A percentile compares a stretch with the other conserved stretches of the same genome.
phyloP scores from a whole-genome alignment of 2,113 vertebrate genomes.

The Sturnus vulgaris region DNA sequence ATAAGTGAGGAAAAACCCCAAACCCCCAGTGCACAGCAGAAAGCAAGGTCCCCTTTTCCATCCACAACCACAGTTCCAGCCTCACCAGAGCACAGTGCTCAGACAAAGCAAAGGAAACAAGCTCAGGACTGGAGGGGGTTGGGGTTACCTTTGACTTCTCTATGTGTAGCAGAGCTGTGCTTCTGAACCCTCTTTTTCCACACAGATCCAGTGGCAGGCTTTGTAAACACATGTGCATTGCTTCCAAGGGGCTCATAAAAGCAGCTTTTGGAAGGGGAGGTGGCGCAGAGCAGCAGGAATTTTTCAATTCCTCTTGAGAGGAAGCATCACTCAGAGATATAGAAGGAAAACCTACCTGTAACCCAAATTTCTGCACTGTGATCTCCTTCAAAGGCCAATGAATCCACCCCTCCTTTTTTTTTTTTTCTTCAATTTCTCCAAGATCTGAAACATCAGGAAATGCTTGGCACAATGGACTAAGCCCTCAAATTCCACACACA shows the following conservation, averaged over 20 bases:
- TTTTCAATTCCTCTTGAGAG: background rate
- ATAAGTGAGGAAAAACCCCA: background rate
- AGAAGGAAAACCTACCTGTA: background rate
- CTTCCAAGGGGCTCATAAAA: background rate
- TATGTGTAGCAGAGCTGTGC: background rate
- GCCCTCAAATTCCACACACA: background rate
- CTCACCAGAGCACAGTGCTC: background rate
- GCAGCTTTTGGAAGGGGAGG: background rate
- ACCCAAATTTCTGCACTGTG: background rate
- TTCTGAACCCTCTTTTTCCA: background rate
- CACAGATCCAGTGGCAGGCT: background rate
- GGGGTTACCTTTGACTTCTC: background rate
- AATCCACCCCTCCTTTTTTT: background rate
- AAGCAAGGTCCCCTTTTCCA: background rate
- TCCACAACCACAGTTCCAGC: background rate
- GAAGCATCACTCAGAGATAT: background rate
- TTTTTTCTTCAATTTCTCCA: background rate
- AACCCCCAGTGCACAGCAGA: background rate
- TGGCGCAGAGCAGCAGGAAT: rapidly evolving
- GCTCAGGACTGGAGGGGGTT: rapidly evolving
- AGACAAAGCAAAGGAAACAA: background rate
- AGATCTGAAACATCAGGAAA: background rate
- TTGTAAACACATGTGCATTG: rapidly evolving
- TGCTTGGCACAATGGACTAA: background rate
- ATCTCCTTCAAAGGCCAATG: background rate